Evolutionary conservation across 2,113 vertebrate genomes (phyloP).

Genomic region (Arothron firmamentum): DNA sequence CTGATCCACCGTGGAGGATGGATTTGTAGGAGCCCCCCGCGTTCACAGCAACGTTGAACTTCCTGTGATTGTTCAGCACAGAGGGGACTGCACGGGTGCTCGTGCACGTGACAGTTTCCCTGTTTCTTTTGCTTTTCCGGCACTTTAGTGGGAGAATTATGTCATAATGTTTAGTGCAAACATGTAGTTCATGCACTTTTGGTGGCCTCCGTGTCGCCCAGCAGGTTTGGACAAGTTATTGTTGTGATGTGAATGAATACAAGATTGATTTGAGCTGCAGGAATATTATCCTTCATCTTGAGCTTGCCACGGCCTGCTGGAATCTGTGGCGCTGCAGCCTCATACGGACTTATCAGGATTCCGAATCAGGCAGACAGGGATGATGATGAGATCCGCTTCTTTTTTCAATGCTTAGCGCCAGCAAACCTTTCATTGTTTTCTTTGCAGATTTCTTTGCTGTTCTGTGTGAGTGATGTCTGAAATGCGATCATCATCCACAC

Average conservation of each 20-base stretch:
- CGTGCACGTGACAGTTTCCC: constrained; percentile 45
- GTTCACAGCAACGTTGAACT: background rate
- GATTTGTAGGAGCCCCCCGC: no score
- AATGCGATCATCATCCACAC: constrained; percentile 8
- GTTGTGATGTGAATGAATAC: constrained; percentile 56
- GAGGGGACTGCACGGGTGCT: no score
- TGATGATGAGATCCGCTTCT: constrained; percentile 18
- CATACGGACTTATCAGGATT: constrained; percentile 47
- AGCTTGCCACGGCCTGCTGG: constrained; percentile 60
- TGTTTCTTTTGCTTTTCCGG: no score
- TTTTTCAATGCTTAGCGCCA: background rate
- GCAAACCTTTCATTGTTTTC: constrained; percentile 24
- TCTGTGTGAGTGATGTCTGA: constrained; percentile 31
- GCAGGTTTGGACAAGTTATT: constrained; percentile 50
- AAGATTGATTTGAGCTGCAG: constrained; percentile 45
- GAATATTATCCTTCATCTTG: constrained; percentile 49
- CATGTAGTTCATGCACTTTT: background rate
- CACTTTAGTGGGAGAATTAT: no score
- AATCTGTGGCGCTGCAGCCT: constrained; percentile 22
- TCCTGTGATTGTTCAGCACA: background rate
- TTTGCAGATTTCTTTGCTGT: background rate
- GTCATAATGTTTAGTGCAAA: no score
- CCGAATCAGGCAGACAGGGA: constrained; percentile 39
- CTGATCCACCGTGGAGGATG: no score
- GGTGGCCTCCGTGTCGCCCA: constrained; percentile 21